A percentile compares a stretch with the other conserved stretches of the same genome.
Conservation (phyloP, 2,888 invertebrate genomes). For the Sisyra terminalis region DNA sequence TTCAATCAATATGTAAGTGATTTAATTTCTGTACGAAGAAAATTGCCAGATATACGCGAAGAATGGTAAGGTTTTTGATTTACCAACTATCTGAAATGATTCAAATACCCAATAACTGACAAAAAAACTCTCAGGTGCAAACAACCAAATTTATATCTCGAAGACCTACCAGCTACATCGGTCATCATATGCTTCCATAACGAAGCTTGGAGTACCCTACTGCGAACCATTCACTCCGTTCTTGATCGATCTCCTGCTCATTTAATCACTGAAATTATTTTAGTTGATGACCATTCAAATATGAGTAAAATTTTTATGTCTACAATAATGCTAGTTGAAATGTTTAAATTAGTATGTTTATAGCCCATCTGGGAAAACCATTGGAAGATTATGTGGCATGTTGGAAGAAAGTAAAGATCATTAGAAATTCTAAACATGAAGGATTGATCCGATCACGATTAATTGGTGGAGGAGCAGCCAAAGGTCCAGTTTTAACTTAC, state of each 20-base stretch:
- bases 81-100: too few relatives aligned
- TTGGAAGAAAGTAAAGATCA: slow-evolving; percentile 82
- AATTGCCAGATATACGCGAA: slow-evolving; percentile 87
- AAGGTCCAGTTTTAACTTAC: slow-evolving; percentile 85
- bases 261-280: slow-evolving; percentile 81
- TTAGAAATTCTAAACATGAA: slow-evolving; percentile 80
- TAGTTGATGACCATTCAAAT: slow-evolving; percentile 95
- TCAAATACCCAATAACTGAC: too few relatives aligned
- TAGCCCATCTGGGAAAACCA: slow-evolving; percentile 81
- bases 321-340: too few relatives aligned
- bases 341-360: too few relatives aligned
- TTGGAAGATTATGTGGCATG: slow-evolving; percentile 85
- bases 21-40: slow-evolving; percentile 86
- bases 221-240: slow-evolving; percentile 92
- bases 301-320: slow-evolving; percentile 88
- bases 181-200: slow-evolving; percentile 97
- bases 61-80: slow-evolving; percentile 75
- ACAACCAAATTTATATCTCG: slow-evolving; percentile 46
- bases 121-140: too few relatives aligned
- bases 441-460: slow-evolving; percentile 90
- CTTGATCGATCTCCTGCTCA: slow-evolving; percentile 82
- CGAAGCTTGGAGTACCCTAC: slow-evolving; percentile 94
- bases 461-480: slow-evolving; percentile 71
- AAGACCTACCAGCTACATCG: slow-evolving; percentile 66
- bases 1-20: slow-evolving; percentile 99